These are phyloP conservation scores for Psittacula echo DNA, from an alignment of 2,797 vertebrate genomes.

Conservation along the genomic window DNA sequence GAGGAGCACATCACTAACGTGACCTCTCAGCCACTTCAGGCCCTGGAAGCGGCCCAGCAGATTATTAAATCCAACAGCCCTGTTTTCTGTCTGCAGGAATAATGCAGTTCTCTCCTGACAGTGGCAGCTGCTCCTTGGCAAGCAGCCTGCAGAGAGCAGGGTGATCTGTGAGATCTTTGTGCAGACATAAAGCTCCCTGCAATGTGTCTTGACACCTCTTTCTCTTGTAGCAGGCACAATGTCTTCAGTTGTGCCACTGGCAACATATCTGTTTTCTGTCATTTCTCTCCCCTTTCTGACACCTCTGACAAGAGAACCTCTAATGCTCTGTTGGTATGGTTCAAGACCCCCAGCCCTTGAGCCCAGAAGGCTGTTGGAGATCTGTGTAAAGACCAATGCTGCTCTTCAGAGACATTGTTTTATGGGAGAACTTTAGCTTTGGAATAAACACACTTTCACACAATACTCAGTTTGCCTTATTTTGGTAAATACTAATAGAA, in stretches of 20 bases:
- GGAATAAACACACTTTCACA: conserved; percentile 41
- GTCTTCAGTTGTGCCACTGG: background rate
- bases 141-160: background rate
- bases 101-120: background rate
- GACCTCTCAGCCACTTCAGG: background rate
- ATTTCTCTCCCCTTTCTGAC: background rate
- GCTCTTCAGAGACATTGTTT: background rate
- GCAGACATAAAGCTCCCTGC: background rate
- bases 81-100: conserved; percentile 38
- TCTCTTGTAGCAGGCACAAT: background rate
- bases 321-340: background rate
- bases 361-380: background rate
- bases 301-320: background rate
- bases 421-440: background rate
- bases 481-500: background rate
- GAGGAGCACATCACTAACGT: background rate
- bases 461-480: background rate
- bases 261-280: background rate
- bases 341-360: background rate
- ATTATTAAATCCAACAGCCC: background rate
- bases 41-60: conserved; percentile 15
- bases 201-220: background rate
- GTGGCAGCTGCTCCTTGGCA: conserved; percentile 17
- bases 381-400: background rate
- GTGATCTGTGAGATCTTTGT: background rate